phyloP scores from a whole-genome alignment of 1,140 invertebrate genomes.

The Ceratosolen solmsi region DNA sequence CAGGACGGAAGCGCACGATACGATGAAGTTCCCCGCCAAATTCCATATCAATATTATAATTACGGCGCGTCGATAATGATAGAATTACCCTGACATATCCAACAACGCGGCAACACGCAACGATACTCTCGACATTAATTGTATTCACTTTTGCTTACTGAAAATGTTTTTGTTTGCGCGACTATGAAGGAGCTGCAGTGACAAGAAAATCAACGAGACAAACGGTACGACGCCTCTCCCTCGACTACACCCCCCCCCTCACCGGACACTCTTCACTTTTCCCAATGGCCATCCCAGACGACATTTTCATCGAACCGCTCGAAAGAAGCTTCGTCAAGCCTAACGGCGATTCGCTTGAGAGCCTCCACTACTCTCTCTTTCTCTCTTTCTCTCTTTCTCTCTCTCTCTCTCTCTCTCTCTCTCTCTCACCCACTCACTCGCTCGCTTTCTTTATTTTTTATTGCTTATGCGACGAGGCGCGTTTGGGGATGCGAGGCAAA shows the following conservation, averaged over 20 bases:
- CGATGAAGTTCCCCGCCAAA: not conserved
- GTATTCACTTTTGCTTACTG: not conserved
- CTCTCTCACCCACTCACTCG: not conserved
- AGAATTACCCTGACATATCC: constrained; percentile 33
- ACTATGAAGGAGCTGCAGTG: not conserved
- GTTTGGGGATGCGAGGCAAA: constrained; percentile 13
- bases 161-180: not conserved
- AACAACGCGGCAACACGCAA: not conserved
- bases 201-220: constrained; percentile 19
- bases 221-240: constrained; percentile 21
- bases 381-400: not conserved
- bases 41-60: not conserved
- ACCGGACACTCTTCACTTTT: too few species aligned
- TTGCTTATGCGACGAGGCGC: too few species aligned
- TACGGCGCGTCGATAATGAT: constrained; percentile 10
- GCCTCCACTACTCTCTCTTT: constrained; percentile 9
- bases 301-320: not conserved
- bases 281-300: too few species aligned
- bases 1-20: not conserved
- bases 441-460: not conserved
- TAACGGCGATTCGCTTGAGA: not conserved
- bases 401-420: constrained; percentile 17
- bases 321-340: too few species aligned
- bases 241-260: not conserved
- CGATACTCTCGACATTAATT: not conserved